phyloP scores from a whole-genome alignment of 2,113 vertebrate genomes.

The Formicarius rufipectus region DNA sequence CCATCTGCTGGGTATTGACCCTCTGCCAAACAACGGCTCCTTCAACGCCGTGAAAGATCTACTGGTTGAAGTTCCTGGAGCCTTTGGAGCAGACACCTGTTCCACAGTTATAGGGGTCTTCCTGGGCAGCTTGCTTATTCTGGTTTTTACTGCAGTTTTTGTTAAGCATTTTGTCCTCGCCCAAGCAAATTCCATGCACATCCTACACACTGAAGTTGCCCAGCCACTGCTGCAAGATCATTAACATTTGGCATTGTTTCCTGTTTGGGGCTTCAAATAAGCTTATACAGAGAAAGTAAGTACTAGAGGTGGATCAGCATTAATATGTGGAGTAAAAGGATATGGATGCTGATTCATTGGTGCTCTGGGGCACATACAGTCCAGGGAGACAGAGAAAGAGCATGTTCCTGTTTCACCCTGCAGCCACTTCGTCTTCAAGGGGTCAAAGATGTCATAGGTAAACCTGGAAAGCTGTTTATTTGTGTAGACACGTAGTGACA shows the following conservation, averaged over 20 bases:
- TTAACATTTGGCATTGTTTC: not conserved
- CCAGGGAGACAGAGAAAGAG: not conserved
- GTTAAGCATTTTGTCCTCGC: slow-evolving; percentile 79
- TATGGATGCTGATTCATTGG: not conserved
- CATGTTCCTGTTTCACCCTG: not conserved
- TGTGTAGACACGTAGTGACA: not conserved
- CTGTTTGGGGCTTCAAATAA: not conserved
- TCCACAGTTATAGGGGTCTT: slow-evolving; percentile 78
- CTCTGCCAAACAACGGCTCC: slow-evolving; percentile 88
- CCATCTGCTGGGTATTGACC: slow-evolving; percentile 79
- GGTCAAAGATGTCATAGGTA: not conserved
- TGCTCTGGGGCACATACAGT: not conserved
- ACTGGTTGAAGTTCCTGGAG: slow-evolving; percentile 63
- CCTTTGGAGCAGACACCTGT: slow-evolving; percentile 56
- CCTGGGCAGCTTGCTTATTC: slow-evolving; percentile 80
- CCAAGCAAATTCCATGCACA: slow-evolving; percentile 74
- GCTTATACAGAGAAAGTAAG: not conserved
- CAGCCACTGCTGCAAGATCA: slow-evolving; percentile 84
- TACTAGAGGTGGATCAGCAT: not conserved
- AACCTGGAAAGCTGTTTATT: not conserved
- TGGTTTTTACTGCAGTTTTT: slow-evolving; percentile 82
- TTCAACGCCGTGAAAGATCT: slow-evolving; percentile 79
- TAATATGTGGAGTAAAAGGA: not conserved
- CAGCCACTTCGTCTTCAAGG: not conserved
- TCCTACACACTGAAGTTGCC: slow-evolving; percentile 81